Evolutionary conservation across 1,140 invertebrate species (phyloP), one percentile per base, ranked within the genome.

Genomic region (Microplitis demolitor): DNA sequence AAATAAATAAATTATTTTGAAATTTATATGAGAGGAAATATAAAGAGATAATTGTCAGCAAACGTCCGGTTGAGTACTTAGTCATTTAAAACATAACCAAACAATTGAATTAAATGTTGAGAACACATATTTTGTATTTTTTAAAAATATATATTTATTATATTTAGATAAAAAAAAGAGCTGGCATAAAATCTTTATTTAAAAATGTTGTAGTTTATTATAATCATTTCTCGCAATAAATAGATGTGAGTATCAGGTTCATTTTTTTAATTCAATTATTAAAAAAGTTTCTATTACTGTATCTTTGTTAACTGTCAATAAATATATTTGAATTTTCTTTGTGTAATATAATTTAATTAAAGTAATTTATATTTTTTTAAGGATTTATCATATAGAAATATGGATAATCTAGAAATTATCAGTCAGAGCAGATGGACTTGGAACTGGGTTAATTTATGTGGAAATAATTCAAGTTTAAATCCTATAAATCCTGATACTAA

Each of bases 371-470:
- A 24, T 56, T 16, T 56, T 56, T 56, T n/a, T 4, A 9, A 56
- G 53, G 53, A 56, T 31, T 33, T 2, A 33, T 61, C 6, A 61
- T 6, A 61, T 31, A 1, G 39, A 58, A 70, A 11, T 51, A 72
- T 69, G 70, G 67, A 71, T 11, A 33, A 68, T 9, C 9, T 35
- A 34, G 69, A 56, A 33, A 24, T 64, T 39, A 35, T 51, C 35
- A n/a, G 34, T 13, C 54, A 73, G 37, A 62, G 64, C 3, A 69
- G 67, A 34, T 84, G 83, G 82, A 83, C 80, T 51, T 93, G 92
- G 92, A 90, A 91, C 76, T 94, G 93, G 93, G 90, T 90, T 54
- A 89, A 92, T 74, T 89, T 94, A 74, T 95, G 93, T 84, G 92
- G 92, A 6, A 87, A 90, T 24, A 31, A 58, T 14, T 87, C 87